phyloP scores from a whole-genome alignment of 2,113 vertebrate species.

The Kryptolebias marmoratus region DNA sequence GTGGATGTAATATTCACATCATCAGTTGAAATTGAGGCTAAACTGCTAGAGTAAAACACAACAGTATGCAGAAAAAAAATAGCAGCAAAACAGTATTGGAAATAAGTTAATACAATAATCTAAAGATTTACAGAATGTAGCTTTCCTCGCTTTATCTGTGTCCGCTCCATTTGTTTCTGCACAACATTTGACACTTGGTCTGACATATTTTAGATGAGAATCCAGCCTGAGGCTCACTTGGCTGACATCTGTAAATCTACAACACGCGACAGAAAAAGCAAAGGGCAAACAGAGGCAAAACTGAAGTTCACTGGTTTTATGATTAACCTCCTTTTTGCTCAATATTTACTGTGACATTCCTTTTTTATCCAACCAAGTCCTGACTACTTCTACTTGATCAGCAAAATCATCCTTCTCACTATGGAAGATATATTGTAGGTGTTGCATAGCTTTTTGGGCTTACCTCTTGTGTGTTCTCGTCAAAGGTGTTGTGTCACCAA shows the following conservation, averaged over 20 bases:
- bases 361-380: conserved; percentile 28
- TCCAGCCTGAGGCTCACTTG: conserved; percentile 29
- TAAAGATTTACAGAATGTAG: background rate
- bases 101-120: conserved; percentile 2
- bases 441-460: no score
- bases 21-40: background rate
- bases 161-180: conserved; percentile 22
- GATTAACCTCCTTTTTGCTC: conserved; percentile 12
- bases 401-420: no score
- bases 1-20: no score
- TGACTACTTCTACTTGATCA: conserved; percentile 19
- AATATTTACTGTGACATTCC: conserved; percentile 20
- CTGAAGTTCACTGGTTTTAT: conserved; percentile 23
- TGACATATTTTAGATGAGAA: conserved; percentile 27
- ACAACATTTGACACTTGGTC: conserved; percentile 24
- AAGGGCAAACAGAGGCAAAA: conserved; percentile 45
- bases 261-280: conserved; percentile 24
- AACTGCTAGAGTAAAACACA: background rate
- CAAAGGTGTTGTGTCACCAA: no score
- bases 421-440: no score
- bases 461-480: no score
- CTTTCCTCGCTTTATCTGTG: background rate
- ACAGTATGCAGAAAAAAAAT: background rate
- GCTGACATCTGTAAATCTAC: conserved; percentile 59
- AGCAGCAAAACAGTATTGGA: background rate